Conservation (phyloP, 2,797 vertebrate genomes). For the Tadarida brasiliensis region DNA sequence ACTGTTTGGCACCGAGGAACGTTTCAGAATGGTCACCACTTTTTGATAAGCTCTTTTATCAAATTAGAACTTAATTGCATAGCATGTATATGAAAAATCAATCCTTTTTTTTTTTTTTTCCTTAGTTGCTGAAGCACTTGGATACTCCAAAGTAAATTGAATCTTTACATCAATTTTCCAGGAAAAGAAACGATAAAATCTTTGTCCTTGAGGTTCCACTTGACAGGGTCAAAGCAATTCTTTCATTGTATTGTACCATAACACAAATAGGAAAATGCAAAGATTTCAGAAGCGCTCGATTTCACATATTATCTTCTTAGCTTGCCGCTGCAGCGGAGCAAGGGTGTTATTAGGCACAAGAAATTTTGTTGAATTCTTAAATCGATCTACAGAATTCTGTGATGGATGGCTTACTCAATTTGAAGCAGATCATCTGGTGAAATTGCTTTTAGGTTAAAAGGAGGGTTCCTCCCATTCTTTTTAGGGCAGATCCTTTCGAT, state of each 20-base stretch:
- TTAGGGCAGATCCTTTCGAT: constrained; percentile 62
- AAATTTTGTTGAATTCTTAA: constrained; percentile 77
- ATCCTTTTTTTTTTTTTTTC: background rate
- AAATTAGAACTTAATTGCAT: constrained; percentile 80
- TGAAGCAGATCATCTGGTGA: constrained; percentile 72
- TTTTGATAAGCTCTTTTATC: constrained; percentile 83
- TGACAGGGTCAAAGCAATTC: constrained; percentile 72
- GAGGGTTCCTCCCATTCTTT: constrained; percentile 39
- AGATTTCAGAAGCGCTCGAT: constrained; percentile 69
- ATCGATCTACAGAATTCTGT: constrained; percentile 70
- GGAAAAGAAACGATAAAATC: constrained; percentile 68
- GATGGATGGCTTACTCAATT: constrained; percentile 74
- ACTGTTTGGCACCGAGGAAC: constrained; percentile 46
- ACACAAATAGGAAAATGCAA: constrained; percentile 71
- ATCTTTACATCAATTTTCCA: constrained; percentile 75
- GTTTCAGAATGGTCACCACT: constrained; percentile 76
- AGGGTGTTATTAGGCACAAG: constrained; percentile 59
- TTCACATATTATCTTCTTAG: constrained; percentile 62
- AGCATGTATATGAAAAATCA: constrained; percentile 62
- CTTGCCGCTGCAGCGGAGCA: constrained; percentile 61
- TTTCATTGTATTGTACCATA: constrained; percentile 62
- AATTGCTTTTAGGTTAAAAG: constrained; percentile 77
- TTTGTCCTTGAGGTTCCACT: constrained; percentile 76
- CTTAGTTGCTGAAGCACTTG: constrained; percentile 64
- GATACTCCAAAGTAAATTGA: constrained; percentile 71